phyloP scores from a whole-genome alignment of 2,797 vertebrate species.

The Scyliorhinus canicula region DNA sequence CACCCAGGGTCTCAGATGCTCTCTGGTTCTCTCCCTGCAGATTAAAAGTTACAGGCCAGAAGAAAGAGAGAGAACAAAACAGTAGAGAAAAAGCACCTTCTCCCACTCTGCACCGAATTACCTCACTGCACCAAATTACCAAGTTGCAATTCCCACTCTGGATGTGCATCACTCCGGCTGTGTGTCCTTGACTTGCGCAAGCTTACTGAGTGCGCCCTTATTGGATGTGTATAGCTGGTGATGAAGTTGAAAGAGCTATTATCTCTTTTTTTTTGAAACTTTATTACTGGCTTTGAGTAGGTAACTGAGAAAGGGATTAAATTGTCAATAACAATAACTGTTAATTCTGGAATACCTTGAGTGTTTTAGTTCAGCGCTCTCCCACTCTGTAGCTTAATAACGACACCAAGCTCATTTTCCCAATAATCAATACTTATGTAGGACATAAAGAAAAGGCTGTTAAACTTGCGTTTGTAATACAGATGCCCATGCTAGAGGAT shows the following conservation, averaged over 20 bases:
- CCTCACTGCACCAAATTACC: no score
- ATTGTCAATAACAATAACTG: background rate
- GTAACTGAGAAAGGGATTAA: background rate
- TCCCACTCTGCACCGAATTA: no score
- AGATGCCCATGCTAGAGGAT: background rate
- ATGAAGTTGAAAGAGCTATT: background rate
- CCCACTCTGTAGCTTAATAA: background rate
- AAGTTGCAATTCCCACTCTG: no score
- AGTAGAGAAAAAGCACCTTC: no score
- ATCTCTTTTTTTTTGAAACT: background rate
- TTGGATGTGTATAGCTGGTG: background rate
- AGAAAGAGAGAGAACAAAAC: no score
- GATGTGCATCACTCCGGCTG: no score
- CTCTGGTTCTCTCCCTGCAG: no score
- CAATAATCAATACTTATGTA: background rate
- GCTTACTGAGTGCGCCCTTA: no score
- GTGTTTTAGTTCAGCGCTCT: background rate
- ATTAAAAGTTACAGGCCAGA: no score
- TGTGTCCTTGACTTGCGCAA: no score
- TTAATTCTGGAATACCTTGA: background rate
- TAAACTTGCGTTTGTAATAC: background rate
- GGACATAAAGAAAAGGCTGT: background rate
- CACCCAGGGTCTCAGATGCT: no score
- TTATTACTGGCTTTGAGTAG: background rate
- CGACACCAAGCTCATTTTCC: background rate